phyloP scores from a whole-genome alignment of 1,140 invertebrate genomes.

The Drosophila sp. region DNA sequence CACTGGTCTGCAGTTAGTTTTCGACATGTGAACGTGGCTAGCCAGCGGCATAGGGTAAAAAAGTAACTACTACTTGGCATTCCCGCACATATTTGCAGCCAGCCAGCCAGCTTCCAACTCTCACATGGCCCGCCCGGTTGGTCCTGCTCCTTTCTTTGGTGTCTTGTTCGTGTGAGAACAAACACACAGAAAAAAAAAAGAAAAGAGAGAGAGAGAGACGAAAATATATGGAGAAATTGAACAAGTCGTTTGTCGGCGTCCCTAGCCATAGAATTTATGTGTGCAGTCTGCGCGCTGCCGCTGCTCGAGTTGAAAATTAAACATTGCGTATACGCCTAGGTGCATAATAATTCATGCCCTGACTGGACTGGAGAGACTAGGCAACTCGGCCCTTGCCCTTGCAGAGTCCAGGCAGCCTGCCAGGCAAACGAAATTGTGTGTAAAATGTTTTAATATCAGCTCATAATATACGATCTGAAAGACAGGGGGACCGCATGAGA shows the following conservation, averaged over 20 bases:
- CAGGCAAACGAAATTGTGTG: constrained; percentile 70
- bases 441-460: constrained; percentile 81
- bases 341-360: constrained; percentile 77
- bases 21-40: constrained; percentile 76
- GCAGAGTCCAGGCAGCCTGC: background rate
- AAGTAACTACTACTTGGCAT: constrained; percentile 29
- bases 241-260: constrained; percentile 77
- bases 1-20: constrained; percentile 67
- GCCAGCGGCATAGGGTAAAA: constrained; percentile 56
- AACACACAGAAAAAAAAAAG: constrained; percentile 6
- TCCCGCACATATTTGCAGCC: constrained; percentile 23
- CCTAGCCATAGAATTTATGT: constrained; percentile 70
- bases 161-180: constrained; percentile 38
- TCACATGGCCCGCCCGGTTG: background rate
- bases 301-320: constrained; percentile 76
- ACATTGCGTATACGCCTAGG: constrained; percentile 81
- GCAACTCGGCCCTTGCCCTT: constrained; percentile 23
- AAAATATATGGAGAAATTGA: constrained; percentile 68
- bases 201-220: background rate
- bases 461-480: constrained; percentile 71
- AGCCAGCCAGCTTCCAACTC: background rate
- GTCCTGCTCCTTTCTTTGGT: constrained; percentile 19
- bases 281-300: constrained; percentile 41
- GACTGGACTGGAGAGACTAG: constrained; percentile 36
- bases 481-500: constrained; percentile 27